phyloP scores from a whole-genome alignment of 2,888 invertebrate genomes.

The Drosophila tripunctata region DNA sequence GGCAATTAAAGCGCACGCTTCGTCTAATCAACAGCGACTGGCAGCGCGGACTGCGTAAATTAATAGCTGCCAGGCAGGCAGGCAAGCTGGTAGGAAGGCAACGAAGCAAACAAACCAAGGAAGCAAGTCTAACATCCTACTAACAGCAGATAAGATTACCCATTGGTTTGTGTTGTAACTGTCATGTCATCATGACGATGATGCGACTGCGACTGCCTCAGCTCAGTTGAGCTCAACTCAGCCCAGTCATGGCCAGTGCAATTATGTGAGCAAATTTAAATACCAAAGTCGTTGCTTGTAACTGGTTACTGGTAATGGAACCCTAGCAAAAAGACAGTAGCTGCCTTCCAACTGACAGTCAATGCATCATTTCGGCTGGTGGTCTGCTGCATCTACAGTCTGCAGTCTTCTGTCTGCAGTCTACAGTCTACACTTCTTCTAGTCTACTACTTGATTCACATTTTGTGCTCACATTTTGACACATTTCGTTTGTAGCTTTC shows the following conservation, averaged over 20 bases:
- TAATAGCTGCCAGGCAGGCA: constrained; percentile 78
- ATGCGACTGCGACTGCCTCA: constrained; percentile 46
- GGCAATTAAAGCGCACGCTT: constrained; percentile 80
- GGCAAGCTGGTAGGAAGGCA: constrained; percentile 12
- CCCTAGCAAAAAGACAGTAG: constrained; percentile 59
- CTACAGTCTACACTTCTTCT: background rate
- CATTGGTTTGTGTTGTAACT: constrained; percentile 72
- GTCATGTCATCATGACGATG: constrained; percentile 80
- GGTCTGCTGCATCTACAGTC: constrained; percentile 42
- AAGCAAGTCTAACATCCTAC: background rate
- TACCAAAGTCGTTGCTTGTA: constrained; percentile 55
- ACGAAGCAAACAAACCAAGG: constrained; percentile 1
- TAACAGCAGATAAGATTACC: constrained; percentile 62
- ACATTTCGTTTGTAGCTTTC: constrained; percentile 69
- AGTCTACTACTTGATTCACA: background rate
- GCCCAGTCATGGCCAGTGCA: constrained; percentile 64
- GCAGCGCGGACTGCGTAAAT: constrained; percentile 78
- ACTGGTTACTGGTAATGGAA: constrained; percentile 46
- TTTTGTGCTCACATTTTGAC: constrained; percentile 64
- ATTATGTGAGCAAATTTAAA: constrained; percentile 81
- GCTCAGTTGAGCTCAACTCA: constrained; percentile 4
- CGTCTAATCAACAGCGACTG: constrained; percentile 78
- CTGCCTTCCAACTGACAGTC: constrained; percentile 68
- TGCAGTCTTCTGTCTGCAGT: background rate
- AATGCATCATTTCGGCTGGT: constrained; percentile 78